phyloP scores from a whole-genome alignment of 1,140 invertebrate species.

The Drosophila willistoni region DNA sequence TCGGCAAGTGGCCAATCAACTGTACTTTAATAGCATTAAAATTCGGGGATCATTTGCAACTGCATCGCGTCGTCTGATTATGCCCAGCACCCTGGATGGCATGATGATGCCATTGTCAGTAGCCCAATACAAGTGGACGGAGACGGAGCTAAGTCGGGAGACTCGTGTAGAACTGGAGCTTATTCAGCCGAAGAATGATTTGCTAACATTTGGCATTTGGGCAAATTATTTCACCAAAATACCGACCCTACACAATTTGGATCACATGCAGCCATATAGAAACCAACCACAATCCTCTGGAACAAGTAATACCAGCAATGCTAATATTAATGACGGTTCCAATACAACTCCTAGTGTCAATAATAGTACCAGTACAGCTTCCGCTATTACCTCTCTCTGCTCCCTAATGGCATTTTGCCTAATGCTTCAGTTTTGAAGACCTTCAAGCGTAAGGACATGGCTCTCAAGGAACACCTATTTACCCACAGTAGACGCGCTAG shows the following conservation, averaged over 20 bases:
- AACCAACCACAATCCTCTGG: not conserved
- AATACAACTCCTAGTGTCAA: not conserved
- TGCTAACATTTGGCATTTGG: conserved; percentile 76
- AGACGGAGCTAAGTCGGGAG: conserved; percentile 1
- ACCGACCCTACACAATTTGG: conserved; percentile 55
- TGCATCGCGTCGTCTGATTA: conserved; percentile 62
- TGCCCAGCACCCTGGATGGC: conserved; percentile 72
- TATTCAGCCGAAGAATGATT: conserved; percentile 49
- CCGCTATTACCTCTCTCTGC: not conserved
- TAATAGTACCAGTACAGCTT: not conserved
- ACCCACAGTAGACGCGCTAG: too few relatives aligned
- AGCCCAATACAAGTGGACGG: conserved; percentile 48
- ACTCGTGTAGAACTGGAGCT: conserved; percentile 34
- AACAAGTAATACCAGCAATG: not conserved
- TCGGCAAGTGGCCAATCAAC: conserved; percentile 40
- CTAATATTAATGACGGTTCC: not conserved
- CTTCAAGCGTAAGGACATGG: too few relatives aligned
- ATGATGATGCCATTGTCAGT: conserved; percentile 62
- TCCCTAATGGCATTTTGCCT: not conserved
- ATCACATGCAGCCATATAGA: conserved; percentile 51
- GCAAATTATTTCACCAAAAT: conserved; percentile 64
- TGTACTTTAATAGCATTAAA: conserved; percentile 52
- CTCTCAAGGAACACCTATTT: too few relatives aligned
- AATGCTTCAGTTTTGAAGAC: not conserved
- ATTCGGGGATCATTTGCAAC: conserved; percentile 55